Conservation (phyloP, 2,797 vertebrate genomes). For the Vultur gryphus region DNA sequence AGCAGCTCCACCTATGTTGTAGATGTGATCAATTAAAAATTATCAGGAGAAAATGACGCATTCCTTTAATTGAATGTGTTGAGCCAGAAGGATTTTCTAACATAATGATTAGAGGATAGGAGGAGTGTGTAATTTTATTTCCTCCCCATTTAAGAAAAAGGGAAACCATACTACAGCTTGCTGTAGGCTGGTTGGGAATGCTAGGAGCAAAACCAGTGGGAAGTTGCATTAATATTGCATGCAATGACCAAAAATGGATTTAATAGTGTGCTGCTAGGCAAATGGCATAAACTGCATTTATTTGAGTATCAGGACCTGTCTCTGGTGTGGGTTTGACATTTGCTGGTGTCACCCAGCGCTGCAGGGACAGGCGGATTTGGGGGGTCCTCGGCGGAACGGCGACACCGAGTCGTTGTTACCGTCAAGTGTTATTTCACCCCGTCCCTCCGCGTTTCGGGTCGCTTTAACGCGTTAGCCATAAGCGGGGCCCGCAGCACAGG, state of each 20-base stretch:
- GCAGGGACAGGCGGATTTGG: neutral
- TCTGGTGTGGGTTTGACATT: neutral
- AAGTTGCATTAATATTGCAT: no score
- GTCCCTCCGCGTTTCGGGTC: no score
- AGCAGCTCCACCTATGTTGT: slow-evolving; percentile 12
- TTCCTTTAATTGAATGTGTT: neutral
- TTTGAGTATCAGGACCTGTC: fast-evolving
- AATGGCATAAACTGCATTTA: fast-evolving
- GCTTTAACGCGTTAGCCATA: neutral
- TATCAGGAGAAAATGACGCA: neutral
- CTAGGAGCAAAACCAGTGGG: neutral
- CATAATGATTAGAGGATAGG: neutral
- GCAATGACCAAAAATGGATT: neutral
- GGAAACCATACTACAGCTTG: neutral
- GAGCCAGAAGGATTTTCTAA: neutral
- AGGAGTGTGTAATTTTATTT: neutral
- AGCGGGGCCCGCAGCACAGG: no score
- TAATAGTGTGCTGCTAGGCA: neutral
- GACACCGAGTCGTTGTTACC: no score
- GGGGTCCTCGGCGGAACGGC: no score
- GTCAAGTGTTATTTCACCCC: no score
- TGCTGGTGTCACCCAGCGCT: neutral
- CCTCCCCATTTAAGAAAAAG: neutral
- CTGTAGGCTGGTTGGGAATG: neutral
- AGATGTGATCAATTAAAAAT: slow-evolving; percentile 60